Base-by-base conservation (phyloP, 2,888 invertebrate species). In the Branchipolynoe longqiensis region DNA sequence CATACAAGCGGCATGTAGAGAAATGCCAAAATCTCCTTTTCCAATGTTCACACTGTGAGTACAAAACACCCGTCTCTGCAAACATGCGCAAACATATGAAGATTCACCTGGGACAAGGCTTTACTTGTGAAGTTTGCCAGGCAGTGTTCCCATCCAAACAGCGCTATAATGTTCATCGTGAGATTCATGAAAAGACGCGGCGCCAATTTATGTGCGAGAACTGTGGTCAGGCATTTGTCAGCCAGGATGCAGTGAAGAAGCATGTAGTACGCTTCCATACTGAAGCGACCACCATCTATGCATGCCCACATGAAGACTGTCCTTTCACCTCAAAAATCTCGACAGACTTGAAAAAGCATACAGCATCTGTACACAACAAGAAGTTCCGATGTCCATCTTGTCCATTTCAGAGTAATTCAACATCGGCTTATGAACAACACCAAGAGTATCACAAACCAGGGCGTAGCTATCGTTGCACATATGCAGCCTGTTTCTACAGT, bases 341-440 rank as follows among this genome's bases (percentile, higher is more conserved):
- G 69, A 73, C 31, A 2, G 88, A 88, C 56, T 83, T 88, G 38
- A 86, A 83, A 54, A 87, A 88, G 54, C 88, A 88, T 59, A 48
- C 83, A 22, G 56, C 78, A 3, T 58, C 33, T 31, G 88, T 88
- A 2, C 88, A 88, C 38, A 38, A 88, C 22, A 88, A 88, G 74
- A 82, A 82, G 40, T 74, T 56, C 69, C 54, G 78, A 22, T 88
- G 88, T 62, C 28, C 41, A 40, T 82, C 84, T 25, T 88, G 88
- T 62, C 41, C 48, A 14, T 88, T 74, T 62, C 82, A 58, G 36
- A 87, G 83, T 18, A 88, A 88, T 41, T 85, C 85, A 6, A 59
- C 85, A 14, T 36, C 36, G 1, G 59, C 83, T 36, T 84, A 82
- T 38, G 58, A 86, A 33, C 69, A 85, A 38, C 88, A 88, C 41